Evolutionary conservation across 1,140 invertebrate genomes (phyloP), one percentile per base, ranked within the genome.

Genomic region (Saccostrea glomerata): DNA sequence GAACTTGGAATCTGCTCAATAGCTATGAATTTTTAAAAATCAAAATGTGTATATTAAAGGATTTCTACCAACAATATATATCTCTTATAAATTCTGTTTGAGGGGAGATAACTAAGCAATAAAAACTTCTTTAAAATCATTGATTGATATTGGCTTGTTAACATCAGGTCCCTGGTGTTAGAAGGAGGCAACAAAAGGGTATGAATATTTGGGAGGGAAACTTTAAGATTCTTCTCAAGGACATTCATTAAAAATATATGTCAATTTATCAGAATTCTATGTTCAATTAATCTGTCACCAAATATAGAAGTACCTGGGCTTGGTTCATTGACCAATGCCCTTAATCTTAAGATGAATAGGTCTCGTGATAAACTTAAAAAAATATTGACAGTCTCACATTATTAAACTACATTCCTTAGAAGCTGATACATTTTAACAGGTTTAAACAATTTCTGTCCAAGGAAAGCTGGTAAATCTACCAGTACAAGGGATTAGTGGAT

Each of bases 381-480:
- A 77, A 77, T 77, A 77, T 77, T 77, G 70, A 77, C 30, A 77
- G 25, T 30, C 70, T 77, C 13, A 11, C 25, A 77, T 77, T 36
- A 30, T 30, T 77, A 25, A 77, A 36, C 70, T 77, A 36, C 70
- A 77, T 77, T 77, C 70, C 30, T 77, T 15, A 13, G 25, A 77
- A 23, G 25, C 25, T 77, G 70, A 77, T 77, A 77, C 70, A 77
- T 36, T 77, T 17, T 15, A 77, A 77, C 25, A 77, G 70, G 25
- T 77, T 30, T 77, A 77, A 77, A 77, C 70, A 77, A 77, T 77
- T 77, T 30, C 15, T 36, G 70, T 77, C 70, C 70, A 36, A 36
- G 70, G 70, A 77, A 36, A 77, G 70, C 70, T 77, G 70, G 70
- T 77, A 25, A 77, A 77, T 77, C 70, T 77, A 77, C 70, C 23